Percentiles rank a stretch among this genome's conserved stretches.
Conservation (phyloP, 2,113 vertebrate species). For the Crotophaga sulcirostris region DNA sequence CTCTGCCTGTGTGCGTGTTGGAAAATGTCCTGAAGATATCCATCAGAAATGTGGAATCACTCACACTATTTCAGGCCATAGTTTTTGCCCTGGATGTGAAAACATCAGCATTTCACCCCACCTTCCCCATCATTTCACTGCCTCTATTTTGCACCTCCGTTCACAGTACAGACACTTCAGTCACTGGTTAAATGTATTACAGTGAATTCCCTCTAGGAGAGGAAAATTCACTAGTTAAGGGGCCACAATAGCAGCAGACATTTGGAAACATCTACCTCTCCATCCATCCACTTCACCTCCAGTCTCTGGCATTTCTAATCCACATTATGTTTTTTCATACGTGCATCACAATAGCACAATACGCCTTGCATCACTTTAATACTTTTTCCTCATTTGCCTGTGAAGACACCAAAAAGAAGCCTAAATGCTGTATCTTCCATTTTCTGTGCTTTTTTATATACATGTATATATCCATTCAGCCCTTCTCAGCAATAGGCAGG, state of each 20-base stretch:
- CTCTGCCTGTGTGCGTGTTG: background rate
- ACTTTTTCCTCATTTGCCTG: fast-evolving
- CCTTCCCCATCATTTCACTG: background rate
- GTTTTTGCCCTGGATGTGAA: background rate
- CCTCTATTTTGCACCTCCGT: background rate
- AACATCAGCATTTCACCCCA: background rate
- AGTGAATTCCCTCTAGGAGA: background rate
- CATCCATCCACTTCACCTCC: background rate
- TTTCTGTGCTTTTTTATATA: background rate
- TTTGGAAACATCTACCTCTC: background rate
- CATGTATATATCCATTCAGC: background rate
- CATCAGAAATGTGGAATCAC: background rate
- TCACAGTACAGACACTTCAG: background rate
- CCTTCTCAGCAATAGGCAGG: background rate
- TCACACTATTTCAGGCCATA: background rate
- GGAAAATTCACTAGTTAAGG: background rate
- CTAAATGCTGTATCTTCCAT: fast-evolving
- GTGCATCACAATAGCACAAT: fast-evolving
- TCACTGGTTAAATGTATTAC: background rate
- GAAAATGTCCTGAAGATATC: background rate
- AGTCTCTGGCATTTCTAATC: background rate
- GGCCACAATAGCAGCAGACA: background rate
- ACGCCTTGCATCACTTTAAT: background rate
- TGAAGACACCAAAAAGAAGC: background rate
- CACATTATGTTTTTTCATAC: fast-evolving